Percentiles rank a stretch among this genome's conserved stretches.
These are phyloP conservation scores for Cynopterus sphinx DNA, from an alignment of 2,797 vertebrate genomes.

Conservation along the genomic window DNA sequence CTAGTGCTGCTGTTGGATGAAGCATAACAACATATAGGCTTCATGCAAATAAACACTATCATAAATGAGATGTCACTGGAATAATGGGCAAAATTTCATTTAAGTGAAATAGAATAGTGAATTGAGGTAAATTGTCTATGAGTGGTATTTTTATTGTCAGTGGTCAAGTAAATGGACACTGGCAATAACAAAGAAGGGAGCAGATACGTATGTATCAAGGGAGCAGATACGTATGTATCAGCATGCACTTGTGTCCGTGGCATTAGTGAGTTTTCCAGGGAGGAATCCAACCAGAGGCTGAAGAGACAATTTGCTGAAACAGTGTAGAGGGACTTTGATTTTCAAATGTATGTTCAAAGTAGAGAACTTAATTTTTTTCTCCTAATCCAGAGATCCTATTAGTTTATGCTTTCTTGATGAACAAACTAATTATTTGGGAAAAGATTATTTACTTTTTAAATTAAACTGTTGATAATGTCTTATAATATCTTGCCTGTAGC, in stretches of 20 bases:
- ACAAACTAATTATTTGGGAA: conserved; percentile 12
- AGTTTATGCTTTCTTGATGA: neutral
- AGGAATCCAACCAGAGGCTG: neutral
- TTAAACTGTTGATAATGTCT: neutral
- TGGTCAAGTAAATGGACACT: neutral
- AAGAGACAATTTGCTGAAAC: neutral
- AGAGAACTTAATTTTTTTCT: neutral
- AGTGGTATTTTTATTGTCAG: neutral
- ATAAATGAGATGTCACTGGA: neutral
- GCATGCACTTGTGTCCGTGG: neutral
- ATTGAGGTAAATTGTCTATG: neutral
- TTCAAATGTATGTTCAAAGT: neutral
- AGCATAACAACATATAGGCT: neutral
- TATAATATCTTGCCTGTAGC: neutral
- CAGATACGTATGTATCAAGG: accelerated
- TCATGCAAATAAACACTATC: neutral
- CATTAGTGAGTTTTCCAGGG: neutral
- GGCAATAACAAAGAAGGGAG: neutral
- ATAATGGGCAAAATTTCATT: neutral
- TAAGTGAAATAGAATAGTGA: neutral
- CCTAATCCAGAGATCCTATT: neutral
- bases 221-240: neutral
- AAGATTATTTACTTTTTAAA: neutral
- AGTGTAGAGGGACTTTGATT: neutral
- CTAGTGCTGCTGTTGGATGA: neutral